Evolutionary conservation across 64 coral and sea anemone genomes (phyloP), one percentile per base, ranked within the genome.

Genomic region (Trachythela sp.): DNA sequence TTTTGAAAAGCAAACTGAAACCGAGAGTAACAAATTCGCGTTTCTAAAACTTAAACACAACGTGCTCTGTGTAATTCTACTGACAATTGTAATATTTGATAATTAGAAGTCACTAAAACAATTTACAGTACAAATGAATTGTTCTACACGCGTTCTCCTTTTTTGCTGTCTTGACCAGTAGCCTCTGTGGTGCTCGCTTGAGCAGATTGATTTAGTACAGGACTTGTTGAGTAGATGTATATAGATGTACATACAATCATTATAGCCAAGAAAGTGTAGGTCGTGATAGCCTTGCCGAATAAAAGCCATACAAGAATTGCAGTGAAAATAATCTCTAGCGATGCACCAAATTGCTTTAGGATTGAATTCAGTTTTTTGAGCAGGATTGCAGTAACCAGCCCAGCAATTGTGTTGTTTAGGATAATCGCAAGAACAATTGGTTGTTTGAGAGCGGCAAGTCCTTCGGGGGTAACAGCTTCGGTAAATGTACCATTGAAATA

Each of bases 331-430:
- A 99, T 89, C 39, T 99, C 96, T 39, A 99, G 31, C 29, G 96
- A 94, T 93, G 93, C 94, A 26, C 93, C 96, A 95, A 99, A 99
- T 20, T 94, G 94, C 37, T 99, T 99, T 9, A 99, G 87, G 84
- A 99, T 99, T 54, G 96, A 99, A 58, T 99, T 99, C 1, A 99
- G 91, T 42, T 84, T 88, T 54, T 87, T 90, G 22, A 99, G 54
- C 86, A 99, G 94, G 43, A 99, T 43, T 31, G 96, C 94, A 22
- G 96, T 99, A 24, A 94, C 90, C 39, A 99, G 92, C 20, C 96
- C 96, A 85, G 94, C 94, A 36, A 71, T 91, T 9, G 96, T 94
- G 40, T 95, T 99, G 37, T 99, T 99, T 59, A 95, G 41, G 6
- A 95, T 89, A 48, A 99, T 99, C 8, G 88, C 91, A 41, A 99